These are phyloP conservation scores for Sternotherus odoratus DNA, from an alignment of 2,797 vertebrate species.

Conservation along the genomic window DNA sequence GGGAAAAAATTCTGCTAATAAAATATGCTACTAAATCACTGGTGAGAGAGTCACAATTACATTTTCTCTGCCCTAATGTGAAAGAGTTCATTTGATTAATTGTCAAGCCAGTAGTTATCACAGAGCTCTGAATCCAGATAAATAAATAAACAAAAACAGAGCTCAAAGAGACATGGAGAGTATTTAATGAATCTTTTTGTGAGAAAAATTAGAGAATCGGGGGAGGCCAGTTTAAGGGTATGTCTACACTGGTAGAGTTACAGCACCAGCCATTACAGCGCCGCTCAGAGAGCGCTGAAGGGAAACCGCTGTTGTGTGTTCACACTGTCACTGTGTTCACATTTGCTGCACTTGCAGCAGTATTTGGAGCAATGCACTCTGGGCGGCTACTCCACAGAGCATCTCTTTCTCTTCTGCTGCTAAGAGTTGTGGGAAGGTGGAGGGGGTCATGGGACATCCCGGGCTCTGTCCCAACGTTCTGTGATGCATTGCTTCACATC, in stretches of 20 bases:
- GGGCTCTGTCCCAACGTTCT: too few species aligned
- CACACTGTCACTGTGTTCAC: too few species aligned
- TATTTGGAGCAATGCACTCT: too few species aligned
- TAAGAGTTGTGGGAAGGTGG: too few species aligned
- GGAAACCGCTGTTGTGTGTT: too few species aligned
- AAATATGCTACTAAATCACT: neutral
- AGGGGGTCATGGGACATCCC: too few species aligned
- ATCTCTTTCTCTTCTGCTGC: neutral
- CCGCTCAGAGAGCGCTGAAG: too few species aligned
- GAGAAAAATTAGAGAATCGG: neutral
- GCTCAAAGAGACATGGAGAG: neutral
- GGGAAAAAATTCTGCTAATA: neutral
- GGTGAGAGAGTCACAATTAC: accelerated
- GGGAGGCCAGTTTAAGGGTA: neutral
- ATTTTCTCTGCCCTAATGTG: neutral
- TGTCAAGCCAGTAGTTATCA: neutral
- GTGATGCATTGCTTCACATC: too few species aligned
- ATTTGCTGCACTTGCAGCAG: too few species aligned
- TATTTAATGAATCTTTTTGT: neutral
- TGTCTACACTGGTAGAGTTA: too few species aligned
- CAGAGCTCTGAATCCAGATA: neutral
- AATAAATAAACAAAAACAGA: neutral
- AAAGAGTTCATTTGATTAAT: neutral
- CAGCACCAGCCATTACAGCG: too few species aligned
- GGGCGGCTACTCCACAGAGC: too few species aligned